Conservation (phyloP, 2,797 vertebrate genomes). For the Myiothlypis chrysogaster region DNA sequence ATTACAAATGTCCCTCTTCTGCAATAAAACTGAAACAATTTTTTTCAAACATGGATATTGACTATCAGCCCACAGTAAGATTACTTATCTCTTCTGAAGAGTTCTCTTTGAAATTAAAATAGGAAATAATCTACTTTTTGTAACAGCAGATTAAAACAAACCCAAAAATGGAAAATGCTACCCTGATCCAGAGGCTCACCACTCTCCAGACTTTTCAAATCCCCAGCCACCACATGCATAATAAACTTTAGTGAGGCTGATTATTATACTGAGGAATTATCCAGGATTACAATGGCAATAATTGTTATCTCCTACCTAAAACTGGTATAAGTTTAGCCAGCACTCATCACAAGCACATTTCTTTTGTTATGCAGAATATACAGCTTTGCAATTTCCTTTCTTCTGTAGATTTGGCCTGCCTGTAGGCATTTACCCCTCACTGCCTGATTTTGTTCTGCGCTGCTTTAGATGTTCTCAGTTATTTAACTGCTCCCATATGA, state of each 20-base stretch:
- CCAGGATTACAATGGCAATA: slow-evolving; percentile 34
- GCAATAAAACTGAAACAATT: neutral
- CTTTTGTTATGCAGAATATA: slow-evolving; percentile 29
- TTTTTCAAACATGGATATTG: neutral
- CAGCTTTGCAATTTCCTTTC: neutral
- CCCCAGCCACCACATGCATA: neutral
- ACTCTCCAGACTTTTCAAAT: neutral
- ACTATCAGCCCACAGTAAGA: neutral
- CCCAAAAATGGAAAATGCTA: neutral
- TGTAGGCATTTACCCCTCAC: slow-evolving; percentile 39
- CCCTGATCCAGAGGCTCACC: neutral
- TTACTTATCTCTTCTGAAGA: slow-evolving; percentile 6
- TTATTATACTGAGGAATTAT: slow-evolving; percentile 23
- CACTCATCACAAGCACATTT: neutral
- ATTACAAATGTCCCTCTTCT: slow-evolving; percentile 9
- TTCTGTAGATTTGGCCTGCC: neutral
- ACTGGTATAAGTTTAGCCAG: neutral
- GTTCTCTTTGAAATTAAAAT: slow-evolving; percentile 31
- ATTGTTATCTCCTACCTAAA: slow-evolving; percentile 7
- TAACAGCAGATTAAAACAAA: slow-evolving; percentile 25
- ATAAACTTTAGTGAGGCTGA: slow-evolving; percentile 1
- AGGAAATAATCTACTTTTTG: slow-evolving; percentile 38
- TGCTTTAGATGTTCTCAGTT: slow-evolving; percentile 38
- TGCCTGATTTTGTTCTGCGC: slow-evolving; percentile 45
- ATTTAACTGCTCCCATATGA: slow-evolving; percentile 49